Evolutionary conservation across 2,888 invertebrate species (phyloP), one percentile per base, ranked within the genome.

Genomic region (Tetheella fluctuosa): DNA sequence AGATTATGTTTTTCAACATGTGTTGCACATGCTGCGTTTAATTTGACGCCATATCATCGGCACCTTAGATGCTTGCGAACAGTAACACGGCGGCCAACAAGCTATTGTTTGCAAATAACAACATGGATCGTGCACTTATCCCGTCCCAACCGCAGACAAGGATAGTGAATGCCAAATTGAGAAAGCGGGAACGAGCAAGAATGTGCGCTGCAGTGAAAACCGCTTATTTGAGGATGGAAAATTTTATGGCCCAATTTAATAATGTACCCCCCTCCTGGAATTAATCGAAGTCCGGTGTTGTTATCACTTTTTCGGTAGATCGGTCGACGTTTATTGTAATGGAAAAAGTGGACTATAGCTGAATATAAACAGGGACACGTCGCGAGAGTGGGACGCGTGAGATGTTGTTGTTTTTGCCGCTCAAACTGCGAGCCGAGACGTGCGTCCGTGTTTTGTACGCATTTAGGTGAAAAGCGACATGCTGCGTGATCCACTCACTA

Each of bases 41-140:
- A 87, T 87, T 88, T 90, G 83, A 89, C 82, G 81, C 85, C 79
- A 77, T 81, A 79, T 80, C 78, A 84, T 82, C 83, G 86, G 84
- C 80, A 74, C 83, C 80, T 88, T 80, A 84, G 86, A 86, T 83
- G 86, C 83, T 76, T 73, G 65, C 64, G 66, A 89, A 86, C 87
- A 84, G 82, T 72, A 74, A 90, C 90, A 88, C 81, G 84, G 86
- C 84, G 81, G 83, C 77, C 82, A 83, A 93, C 93, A 91, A 80
- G 88, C 90, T 78, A 93, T 93, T 93, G 93, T 93, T 92, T 93
- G 93, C 91, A 90, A 93, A 93, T 93, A 76, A 72, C 78, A 80
- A 87, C 88, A 87, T 78, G 82, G 74, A 81, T 77, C 79, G 76
- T 79, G 80, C 80, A 83, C 79, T 84, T 81, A 81, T 81, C 70